Conservation (phyloP, 2,113 vertebrate genomes). For the Cynopterus brachyotis region DNA sequence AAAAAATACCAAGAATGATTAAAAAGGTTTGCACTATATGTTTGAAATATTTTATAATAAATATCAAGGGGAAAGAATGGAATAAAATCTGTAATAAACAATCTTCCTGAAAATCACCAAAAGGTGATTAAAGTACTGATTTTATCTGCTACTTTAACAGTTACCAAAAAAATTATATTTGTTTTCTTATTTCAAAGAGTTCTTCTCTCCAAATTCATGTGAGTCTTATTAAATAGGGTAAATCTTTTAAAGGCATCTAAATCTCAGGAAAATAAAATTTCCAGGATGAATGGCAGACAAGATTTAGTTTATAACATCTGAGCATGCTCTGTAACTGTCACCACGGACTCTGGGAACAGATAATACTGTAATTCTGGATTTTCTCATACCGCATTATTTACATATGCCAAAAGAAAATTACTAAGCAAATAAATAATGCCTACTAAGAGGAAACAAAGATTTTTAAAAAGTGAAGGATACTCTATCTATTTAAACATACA, state of each 20-base stretch:
- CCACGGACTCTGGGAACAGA: neutral
- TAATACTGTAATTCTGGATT: neutral
- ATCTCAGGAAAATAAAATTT: slow-evolving; percentile 6
- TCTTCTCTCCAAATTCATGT: neutral
- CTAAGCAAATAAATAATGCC: neutral
- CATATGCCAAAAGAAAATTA: neutral
- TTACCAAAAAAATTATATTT: neutral
- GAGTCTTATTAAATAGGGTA: neutral
- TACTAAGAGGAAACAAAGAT: neutral
- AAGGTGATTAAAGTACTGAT: neutral
- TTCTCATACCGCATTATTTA: slow-evolving; percentile 4
- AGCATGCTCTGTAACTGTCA: neutral
- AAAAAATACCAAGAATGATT: slow-evolving; percentile 14
- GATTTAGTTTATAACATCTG: slow-evolving; percentile 4
- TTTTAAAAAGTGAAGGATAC: neutral
- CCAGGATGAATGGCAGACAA: neutral
- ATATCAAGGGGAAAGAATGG: neutral
- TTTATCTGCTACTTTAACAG: slow-evolving; percentile 16
- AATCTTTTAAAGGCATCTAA: neutral
- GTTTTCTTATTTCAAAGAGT: neutral
- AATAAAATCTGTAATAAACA: neutral
- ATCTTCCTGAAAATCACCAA: slow-evolving; percentile 14
- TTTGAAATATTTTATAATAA: neutral
- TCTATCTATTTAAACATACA: slow-evolving; percentile 15
- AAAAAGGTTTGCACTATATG: neutral